phyloP scores from a whole-genome alignment of 2,113 vertebrate genomes.

The Syngnathus scovelli region DNA sequence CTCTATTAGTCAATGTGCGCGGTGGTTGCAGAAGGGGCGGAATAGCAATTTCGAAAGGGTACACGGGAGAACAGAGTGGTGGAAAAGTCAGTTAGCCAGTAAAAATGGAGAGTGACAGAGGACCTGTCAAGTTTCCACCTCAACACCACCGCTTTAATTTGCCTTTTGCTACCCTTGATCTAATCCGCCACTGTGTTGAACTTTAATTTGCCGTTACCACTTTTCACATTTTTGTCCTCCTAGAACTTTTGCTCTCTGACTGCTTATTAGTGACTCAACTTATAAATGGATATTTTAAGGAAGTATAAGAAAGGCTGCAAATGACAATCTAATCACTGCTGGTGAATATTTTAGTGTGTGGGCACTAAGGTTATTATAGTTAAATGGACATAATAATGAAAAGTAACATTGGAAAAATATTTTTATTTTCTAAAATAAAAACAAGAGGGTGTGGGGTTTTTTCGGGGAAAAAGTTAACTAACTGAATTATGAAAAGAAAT shows the following conservation, averaged over 20 bases:
- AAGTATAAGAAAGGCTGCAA: slow-evolving; percentile 33
- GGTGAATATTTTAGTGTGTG: slow-evolving; percentile 3
- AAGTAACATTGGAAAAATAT: too few species aligned
- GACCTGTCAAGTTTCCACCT: slow-evolving; percentile 50
- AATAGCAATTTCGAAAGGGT: slow-evolving; percentile 50
- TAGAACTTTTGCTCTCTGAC: neutral
- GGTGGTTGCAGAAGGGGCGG: slow-evolving; percentile 47
- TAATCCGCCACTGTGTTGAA: slow-evolving; percentile 45
- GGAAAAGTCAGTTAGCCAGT: slow-evolving; percentile 18
- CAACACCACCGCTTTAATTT: slow-evolving; percentile 33
- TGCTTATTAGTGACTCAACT: slow-evolving; percentile 32
- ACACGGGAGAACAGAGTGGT: slow-evolving; percentile 1
- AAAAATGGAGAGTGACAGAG: slow-evolving; percentile 59
- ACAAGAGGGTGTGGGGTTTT: too few species aligned
- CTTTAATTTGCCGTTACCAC: slow-evolving; percentile 40
- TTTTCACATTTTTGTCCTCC: neutral
- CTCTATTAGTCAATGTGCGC: slow-evolving; percentile 49
- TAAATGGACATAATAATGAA: too few species aligned
- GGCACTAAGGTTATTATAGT: neutral
- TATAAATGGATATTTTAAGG: slow-evolving; percentile 50
- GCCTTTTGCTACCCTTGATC: slow-evolving; percentile 52
- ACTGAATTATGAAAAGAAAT: too few species aligned
- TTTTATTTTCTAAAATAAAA: too few species aligned
- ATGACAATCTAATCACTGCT: slow-evolving; percentile 34
- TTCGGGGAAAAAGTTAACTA: too few species aligned